Evolutionary conservation across 2,888 invertebrate genomes (phyloP), one percentile per base, ranked within the genome.

Genomic region (Cynaeus angustus): DNA sequence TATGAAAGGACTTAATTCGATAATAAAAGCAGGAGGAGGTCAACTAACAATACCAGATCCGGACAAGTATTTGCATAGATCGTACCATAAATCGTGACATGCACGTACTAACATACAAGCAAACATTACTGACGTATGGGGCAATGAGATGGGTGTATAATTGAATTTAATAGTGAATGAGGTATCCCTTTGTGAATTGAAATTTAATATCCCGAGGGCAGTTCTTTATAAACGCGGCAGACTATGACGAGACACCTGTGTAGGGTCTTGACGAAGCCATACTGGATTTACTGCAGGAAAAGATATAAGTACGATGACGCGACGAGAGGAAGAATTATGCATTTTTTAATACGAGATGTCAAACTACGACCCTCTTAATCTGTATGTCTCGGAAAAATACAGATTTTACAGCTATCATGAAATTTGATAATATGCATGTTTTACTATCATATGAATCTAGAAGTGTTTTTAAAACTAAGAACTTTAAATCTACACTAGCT

Each of bases 151-250:
- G 74, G 68, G 61, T 56, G 68, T 61, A 75, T 76, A 77, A 77
- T 77, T 77, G 77, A 77, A 77, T 77, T 77, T 77, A 77, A 77
- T 77, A 77, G 72, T 77, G 77, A 77, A 77, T 77, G 77, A 77
- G 74, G 72, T 67, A 71, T 73, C 74, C 71, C 72, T 77, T 77
- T 77, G 74, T 73, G 75, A 74, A 75, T 75, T 73, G 77, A 76
- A 77, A 77, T 77, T 74, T 77, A 75, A 77, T 77, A 77, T 75
- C 74, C 74, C 58, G 66, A 65, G 67, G 73, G 55, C 69, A 66
- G 71, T 69, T 72, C 74, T 73, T 73, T 71, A 68, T 65, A 71
- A 64, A 58, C 45, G 65, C 65, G 61, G 56, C 67, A 70, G 70
- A 66, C 70, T 66, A 67, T 56, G 66, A 58, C 70, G 70, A 71